Base-by-base conservation (phyloP, 2,888 invertebrate genomes). In the Gymnosoma rotundatum region DNA sequence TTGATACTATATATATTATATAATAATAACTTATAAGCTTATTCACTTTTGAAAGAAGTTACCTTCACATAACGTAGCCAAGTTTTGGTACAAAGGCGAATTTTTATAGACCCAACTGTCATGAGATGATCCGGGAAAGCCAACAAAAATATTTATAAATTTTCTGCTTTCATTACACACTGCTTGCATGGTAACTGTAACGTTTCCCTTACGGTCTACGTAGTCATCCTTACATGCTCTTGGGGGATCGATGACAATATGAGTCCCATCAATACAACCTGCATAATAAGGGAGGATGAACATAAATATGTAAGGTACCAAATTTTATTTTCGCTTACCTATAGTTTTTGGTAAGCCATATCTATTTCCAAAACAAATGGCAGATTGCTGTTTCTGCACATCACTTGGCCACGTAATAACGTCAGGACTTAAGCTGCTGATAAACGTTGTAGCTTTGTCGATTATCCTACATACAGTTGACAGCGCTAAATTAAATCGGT, bases 81-180 rank as follows among this genome's bases (percentile, higher is more conserved):
- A 38, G 5, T 75, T 75, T 48, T 42, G 25, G 18, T 20, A 76
- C 9, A 76, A 20, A 25, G 60, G 58, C 7, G 76, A 67, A 45
- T 75, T 75, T 32, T 25, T 14, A n/a, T 18, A 64, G 5, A 75
- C 64, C 58, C 75, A 75, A 16, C 66, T 67, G 8, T 76, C 58
- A 50, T 76, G 76, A 7, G 32, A 76, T 25, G 76, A 76, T 2
- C 66, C 58, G 1, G 67, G 69, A 56, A 56, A 56, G 8, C 56
- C 69, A 25, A 69, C 52, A 8, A 69, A 69, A 21, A 54, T 54
- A 52, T 54, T 36, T 8, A 54, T 38, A n/a, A 69, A 69, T 20
- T 69, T 69, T 54, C 66, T 76, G 8, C 12, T 52, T 36, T 76
- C 48, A 25, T 75, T 38, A 20, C 66, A 75, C 16, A 66, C 25